Conservation (phyloP, 1,140 invertebrate species). For the Lutraria rhynchaena region DNA sequence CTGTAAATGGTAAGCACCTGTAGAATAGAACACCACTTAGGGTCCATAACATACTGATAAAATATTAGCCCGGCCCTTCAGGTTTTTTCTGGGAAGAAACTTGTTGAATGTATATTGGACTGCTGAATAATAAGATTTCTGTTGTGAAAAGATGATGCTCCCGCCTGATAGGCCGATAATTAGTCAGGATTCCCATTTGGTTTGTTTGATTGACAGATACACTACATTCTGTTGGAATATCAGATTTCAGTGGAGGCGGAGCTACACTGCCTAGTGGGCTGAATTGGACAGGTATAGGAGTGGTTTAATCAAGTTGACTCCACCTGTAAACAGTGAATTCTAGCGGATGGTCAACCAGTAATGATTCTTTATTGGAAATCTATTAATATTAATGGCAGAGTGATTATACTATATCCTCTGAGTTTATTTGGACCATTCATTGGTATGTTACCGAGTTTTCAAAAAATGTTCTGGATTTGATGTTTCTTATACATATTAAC, state of each 20-base stretch:
- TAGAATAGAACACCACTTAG: slow-evolving; percentile 30
- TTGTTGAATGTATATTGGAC: slow-evolving; percentile 40
- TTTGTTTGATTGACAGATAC: slow-evolving; percentile 40
- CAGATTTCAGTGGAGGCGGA: slow-evolving; percentile 35
- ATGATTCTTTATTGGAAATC: slow-evolving; percentile 54
- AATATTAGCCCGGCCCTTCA: slow-evolving; percentile 27
- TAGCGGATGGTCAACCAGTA: slow-evolving; percentile 40
- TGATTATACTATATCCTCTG: slow-evolving; percentile 28
- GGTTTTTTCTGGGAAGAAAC: slow-evolving; percentile 7
- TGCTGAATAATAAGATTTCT: slow-evolving; percentile 12
- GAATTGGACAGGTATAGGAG: slow-evolving; percentile 7
- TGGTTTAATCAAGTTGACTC: neutral
- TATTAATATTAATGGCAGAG: slow-evolving; percentile 48
- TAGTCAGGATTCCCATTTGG: slow-evolving; percentile 31
- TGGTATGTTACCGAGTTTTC: slow-evolving; percentile 11
- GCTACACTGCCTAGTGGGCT: neutral
- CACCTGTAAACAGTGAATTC: slow-evolving; percentile 29
- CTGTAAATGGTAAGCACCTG: slow-evolving; percentile 28
- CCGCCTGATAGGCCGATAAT: slow-evolving; percentile 48
- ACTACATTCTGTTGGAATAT: slow-evolving; percentile 14
- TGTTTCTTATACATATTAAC: neutral
- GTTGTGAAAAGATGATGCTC: slow-evolving; percentile 15
- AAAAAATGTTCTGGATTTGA: neutral
- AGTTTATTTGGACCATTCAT: neutral
- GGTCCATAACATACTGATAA: slow-evolving; percentile 32